A percentile compares a stretch with the other conserved stretches of the same genome.
Conservation (phyloP, 2,113 vertebrate genomes). For the Petrocephalus zakoni region DNA sequence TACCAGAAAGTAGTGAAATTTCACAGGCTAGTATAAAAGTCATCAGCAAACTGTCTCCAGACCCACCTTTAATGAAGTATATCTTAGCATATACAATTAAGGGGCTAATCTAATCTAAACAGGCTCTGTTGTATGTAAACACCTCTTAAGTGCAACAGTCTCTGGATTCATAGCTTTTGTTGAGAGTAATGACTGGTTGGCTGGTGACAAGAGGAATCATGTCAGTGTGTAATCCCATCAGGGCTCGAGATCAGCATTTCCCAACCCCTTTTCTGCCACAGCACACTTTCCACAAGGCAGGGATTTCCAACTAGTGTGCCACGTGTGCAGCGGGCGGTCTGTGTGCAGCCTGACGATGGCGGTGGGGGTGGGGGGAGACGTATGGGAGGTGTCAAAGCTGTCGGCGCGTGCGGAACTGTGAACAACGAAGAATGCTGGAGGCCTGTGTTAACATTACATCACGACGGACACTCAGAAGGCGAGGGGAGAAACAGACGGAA, state of each 20-base stretch:
- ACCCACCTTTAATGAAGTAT: not conserved
- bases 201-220: conserved; percentile 16
- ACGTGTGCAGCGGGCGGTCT: not conserved
- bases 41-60: not conserved
- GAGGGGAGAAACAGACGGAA: not conserved
- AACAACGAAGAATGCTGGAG: not conserved
- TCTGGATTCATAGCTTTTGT: not conserved
- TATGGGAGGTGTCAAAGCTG: not conserved
- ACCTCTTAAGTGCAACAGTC: not conserved
- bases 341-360: not conserved
- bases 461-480: not conserved
- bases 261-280: not conserved
- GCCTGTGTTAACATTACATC: not conserved
- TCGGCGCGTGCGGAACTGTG: not conserved
- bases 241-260: not conserved
- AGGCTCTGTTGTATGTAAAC: not conserved
- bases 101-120: not conserved
- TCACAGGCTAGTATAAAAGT: not conserved
- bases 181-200: conserved; percentile 18
- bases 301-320: not conserved
- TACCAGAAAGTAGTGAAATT: not conserved
- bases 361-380: not conserved
- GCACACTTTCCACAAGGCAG: not conserved
- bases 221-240: not conserved
- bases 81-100: not conserved